Conservation (phyloP, 2,797 vertebrate species). For the Poeciliopsis presidionis region DNA sequence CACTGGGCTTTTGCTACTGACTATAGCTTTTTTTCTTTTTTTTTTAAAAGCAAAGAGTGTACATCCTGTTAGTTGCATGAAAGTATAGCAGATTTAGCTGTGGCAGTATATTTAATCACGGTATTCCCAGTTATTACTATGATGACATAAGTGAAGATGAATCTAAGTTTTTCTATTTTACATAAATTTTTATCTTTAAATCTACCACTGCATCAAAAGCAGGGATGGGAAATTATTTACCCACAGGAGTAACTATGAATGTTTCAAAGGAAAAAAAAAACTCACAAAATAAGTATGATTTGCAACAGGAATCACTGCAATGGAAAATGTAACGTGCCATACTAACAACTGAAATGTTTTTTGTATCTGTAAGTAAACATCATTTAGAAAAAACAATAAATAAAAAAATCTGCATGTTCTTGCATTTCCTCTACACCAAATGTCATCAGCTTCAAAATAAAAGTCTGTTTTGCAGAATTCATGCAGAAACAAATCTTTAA, state of each 20-base stretch:
- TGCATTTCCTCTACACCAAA: not conserved
- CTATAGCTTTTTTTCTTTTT: not conserved
- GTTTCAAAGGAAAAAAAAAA: no score
- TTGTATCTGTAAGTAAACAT: no score
- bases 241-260: no score
- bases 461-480: not conserved
- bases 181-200: no score
- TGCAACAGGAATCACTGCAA: no score
- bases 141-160: not conserved
- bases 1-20: not conserved
- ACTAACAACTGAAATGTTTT: no score
- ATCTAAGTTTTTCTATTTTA: not conserved
- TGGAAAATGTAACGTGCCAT: no score
- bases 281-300: no score
- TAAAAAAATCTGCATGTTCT: no score
- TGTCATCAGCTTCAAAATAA: not conserved
- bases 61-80: not conserved
- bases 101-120: not conserved
- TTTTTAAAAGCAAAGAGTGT: not conserved
- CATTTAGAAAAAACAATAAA: no score
- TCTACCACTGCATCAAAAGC: no score
- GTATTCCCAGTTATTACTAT: not conserved
- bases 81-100: not conserved
- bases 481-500: not conserved
- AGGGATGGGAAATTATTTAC: no score